These are phyloP conservation scores for Drosophila pseudotalamancana DNA, from an alignment of 2,888 invertebrate genomes.

Conservation along the genomic window DNA sequence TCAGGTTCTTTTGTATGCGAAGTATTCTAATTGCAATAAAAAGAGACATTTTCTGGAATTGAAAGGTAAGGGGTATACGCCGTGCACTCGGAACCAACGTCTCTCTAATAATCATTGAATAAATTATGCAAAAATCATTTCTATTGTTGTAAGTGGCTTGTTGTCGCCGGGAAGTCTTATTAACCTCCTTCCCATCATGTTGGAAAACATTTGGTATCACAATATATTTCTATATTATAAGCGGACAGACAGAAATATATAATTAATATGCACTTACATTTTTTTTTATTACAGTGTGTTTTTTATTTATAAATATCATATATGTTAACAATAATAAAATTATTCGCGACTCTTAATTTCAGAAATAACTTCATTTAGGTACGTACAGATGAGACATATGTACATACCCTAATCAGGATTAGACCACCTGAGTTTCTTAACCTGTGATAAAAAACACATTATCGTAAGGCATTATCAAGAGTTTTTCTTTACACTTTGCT, in stretches of 20 bases:
- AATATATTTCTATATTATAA: slow-evolving; percentile 58
- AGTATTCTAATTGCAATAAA: slow-evolving; percentile 80
- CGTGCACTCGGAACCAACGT: slow-evolving; percentile 45
- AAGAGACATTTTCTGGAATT: slow-evolving; percentile 59
- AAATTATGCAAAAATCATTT: slow-evolving; percentile 84
- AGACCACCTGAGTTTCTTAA: slow-evolving; percentile 11
- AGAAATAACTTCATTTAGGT: too few species aligned
- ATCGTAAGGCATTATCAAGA: slow-evolving; percentile 44
- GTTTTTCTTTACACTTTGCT: slow-evolving; percentile 74
- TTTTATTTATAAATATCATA: too few species aligned
- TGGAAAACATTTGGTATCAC: slow-evolving; percentile 58
- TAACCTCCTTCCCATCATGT: slow-evolving; percentile 19
- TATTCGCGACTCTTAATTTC: too few species aligned
- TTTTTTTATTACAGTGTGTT: slow-evolving; percentile 36
- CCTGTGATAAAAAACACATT: slow-evolving; percentile 46
- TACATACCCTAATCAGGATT: neutral
- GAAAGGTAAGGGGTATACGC: slow-evolving; percentile 9
- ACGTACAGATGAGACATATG: too few species aligned
- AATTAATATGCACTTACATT: slow-evolving; percentile 78
- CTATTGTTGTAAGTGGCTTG: slow-evolving; percentile 78
- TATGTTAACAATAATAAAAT: too few species aligned
- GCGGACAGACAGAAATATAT: slow-evolving; percentile 17
- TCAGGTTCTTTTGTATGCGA: slow-evolving; percentile 35
- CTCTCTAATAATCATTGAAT: slow-evolving; percentile 84
- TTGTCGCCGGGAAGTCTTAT: slow-evolving; percentile 44